These are phyloP conservation scores for Tetrax tetrax DNA, from an alignment of 2,113 vertebrate species.

Conservation along the genomic window DNA sequence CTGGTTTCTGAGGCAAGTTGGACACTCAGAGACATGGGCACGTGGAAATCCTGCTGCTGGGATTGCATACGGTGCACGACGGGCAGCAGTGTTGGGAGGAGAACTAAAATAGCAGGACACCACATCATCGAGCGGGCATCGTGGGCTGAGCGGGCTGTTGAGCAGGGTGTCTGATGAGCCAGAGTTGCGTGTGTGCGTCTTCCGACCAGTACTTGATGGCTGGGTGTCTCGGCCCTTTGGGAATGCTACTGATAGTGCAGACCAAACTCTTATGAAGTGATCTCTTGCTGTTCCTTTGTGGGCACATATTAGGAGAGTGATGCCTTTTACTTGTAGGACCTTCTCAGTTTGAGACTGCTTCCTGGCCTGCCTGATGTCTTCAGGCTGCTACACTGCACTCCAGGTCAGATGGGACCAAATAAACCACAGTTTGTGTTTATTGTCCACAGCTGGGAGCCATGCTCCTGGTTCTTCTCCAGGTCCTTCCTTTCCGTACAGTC, in stretches of 20 bases:
- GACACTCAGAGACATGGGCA: fast-evolving
- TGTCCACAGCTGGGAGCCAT: not conserved
- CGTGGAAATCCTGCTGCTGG: not conserved
- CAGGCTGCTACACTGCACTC: not conserved
- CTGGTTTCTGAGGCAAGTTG: not conserved
- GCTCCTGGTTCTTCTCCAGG: not conserved
- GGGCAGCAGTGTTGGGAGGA: fast-evolving
- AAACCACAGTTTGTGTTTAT: not conserved
- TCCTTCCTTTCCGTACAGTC: not conserved
- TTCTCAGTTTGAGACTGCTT: too few species aligned
- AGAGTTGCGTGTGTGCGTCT: fast-evolving
- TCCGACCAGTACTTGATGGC: not conserved
- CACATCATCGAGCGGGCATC: fast-evolving
- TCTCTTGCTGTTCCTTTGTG: not conserved
- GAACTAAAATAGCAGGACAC: not conserved
- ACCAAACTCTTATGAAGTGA: fast-evolving
- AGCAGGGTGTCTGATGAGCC: not conserved
- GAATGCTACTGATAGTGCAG: not conserved
- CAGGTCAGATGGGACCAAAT: not conserved
- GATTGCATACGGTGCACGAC: fast-evolving
- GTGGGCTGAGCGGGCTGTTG: not conserved
- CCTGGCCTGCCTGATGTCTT: not conserved
- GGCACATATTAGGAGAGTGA: fast-evolving
- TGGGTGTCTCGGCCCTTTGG: not conserved
- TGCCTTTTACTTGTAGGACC: not conserved